phyloP scores from a whole-genome alignment of 2,888 invertebrate species.

The Brachyopa scutellaris region DNA sequence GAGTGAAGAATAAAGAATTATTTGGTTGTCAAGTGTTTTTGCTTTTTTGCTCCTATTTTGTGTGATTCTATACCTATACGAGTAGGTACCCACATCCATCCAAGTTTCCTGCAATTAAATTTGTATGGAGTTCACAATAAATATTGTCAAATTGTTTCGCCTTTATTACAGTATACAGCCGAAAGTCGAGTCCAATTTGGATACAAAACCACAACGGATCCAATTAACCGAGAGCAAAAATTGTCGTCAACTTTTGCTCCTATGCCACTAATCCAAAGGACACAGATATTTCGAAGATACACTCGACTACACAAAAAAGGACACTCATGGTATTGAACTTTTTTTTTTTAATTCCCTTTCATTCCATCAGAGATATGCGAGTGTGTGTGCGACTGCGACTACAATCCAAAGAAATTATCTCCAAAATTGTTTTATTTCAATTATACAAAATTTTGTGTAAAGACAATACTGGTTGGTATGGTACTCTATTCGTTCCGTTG shows the following conservation, averaged over 20 bases:
- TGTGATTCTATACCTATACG: too few species aligned
- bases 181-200: conserved; percentile 38
- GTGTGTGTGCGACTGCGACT: not conserved
- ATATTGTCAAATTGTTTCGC: not conserved
- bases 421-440: conserved; percentile 63
- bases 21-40: too few species aligned
- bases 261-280: conserved; percentile 30
- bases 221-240: conserved; percentile 61
- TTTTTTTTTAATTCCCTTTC: conserved; percentile 43
- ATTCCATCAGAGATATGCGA: conserved; percentile 52
- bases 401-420: conserved; percentile 53
- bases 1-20: too few species aligned
- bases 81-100: too few species aligned
- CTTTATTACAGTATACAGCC: not conserved
- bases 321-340: conserved; percentile 40
- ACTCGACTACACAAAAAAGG: not conserved
- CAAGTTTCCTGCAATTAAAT: conserved; percentile 3
- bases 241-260: conserved; percentile 46
- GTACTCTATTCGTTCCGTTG: too few species aligned
- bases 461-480: conserved; percentile 25
- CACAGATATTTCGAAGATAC: conserved; percentile 26
- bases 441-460: conserved; percentile 30
- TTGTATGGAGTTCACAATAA: not conserved
- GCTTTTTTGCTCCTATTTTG: too few species aligned
- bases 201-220: conserved; percentile 54